These are phyloP conservation scores for Epizoanthus scotinus DNA, from an alignment of 92 coral and sea anemone genomes.

Conservation along the genomic window DNA sequence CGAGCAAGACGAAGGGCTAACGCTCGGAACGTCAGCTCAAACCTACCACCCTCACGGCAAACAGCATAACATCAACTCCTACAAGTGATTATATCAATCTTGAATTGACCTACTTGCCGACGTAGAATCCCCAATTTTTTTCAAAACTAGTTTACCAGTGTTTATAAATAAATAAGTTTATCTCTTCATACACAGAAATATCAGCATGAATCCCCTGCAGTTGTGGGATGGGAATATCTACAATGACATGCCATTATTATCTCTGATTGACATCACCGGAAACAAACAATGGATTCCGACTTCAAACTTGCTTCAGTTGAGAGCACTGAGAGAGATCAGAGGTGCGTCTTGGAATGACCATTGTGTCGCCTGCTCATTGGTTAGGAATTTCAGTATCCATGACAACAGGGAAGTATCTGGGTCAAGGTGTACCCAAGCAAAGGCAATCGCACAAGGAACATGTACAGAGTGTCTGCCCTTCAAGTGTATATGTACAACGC, in stretches of 20 bases:
- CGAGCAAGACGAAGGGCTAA: too few relatives aligned
- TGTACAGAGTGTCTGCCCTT: conserved; percentile 27
- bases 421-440: background rate
- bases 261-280: conserved; percentile 42
- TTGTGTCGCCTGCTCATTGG: conserved; percentile 51
- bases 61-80: too few relatives aligned
- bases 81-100: too few relatives aligned
- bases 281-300: conserved; percentile 44
- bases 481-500: conserved; percentile 9
- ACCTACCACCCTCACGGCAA: too few relatives aligned
- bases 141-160: too few relatives aligned
- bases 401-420: background rate
- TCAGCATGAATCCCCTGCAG: conserved; percentile 41
- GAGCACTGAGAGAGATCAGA: conserved; percentile 43
- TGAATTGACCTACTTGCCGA: too few relatives aligned
- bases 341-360: conserved; percentile 61
- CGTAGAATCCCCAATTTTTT: too few relatives aligned
- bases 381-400: conserved; percentile 28
- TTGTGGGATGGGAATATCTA: conserved; percentile 49
- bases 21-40: too few relatives aligned
- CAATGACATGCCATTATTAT: conserved; percentile 47
- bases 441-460: conserved; percentile 5
- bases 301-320: conserved; percentile 38
- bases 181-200: conserved; percentile 25
- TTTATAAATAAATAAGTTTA: background rate